Conservation (phyloP, 2,888 invertebrate genomes). For the Lysandra bellargus region DNA sequence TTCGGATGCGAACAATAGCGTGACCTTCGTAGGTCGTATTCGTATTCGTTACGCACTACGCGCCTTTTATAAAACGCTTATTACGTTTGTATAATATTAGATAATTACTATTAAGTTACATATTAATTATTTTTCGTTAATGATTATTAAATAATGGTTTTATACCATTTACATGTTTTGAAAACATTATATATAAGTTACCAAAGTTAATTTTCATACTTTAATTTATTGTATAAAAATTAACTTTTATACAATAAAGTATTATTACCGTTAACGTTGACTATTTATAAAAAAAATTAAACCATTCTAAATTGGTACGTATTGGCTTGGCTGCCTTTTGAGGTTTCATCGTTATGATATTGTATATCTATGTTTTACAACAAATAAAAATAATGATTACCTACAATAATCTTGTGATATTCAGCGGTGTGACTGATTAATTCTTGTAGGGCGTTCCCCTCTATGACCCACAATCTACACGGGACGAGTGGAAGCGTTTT, state of each 20-base stretch:
- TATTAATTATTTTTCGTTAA: background rate
- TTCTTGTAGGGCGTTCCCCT: conserved; percentile 75
- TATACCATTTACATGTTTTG: background rate
- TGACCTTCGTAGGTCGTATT: conserved; percentile 19
- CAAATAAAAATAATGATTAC: conserved; percentile 2
- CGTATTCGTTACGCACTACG: conserved; percentile 16
- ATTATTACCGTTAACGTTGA: no score
- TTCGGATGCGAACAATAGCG: background rate
- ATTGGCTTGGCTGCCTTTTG: background rate
- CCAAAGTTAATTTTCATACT: background rate
- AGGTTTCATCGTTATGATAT: background rate
- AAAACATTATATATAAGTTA: no score
- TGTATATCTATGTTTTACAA: background rate
- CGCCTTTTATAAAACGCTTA: conserved; percentile 3
- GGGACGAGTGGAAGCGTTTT: conserved; percentile 32
- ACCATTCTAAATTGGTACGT: background rate
- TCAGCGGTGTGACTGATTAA: conserved; percentile 60
- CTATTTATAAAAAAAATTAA: background rate
- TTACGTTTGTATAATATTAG: background rate
- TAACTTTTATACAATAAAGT: no score
- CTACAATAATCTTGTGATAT: conserved; percentile 23
- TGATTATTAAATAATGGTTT: background rate
- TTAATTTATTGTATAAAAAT: background rate
- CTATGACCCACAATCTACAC: conserved; percentile 44
- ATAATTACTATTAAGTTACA: background rate